Conservation (phyloP, 2,113 vertebrate genomes). For the Centrocercus urophasianus region DNA sequence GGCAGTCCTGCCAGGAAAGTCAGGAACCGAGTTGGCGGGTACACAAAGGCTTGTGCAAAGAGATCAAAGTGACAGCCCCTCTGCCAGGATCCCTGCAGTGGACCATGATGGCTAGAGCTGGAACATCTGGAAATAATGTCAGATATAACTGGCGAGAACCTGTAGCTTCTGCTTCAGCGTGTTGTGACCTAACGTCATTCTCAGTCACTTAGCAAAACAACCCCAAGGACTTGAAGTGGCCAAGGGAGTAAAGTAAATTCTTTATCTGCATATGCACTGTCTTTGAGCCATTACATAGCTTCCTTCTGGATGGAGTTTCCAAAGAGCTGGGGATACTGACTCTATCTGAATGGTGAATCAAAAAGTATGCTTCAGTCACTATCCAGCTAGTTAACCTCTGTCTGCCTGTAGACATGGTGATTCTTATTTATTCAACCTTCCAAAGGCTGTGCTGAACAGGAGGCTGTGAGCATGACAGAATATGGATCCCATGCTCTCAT, state of each 20-base stretch:
- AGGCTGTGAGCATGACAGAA: neutral
- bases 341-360: accelerated
- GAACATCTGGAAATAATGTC: conserved; percentile 58
- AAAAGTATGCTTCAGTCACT: neutral
- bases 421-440: neutral
- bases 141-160: neutral
- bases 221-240: neutral
- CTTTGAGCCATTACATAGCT: accelerated
- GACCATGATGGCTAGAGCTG: neutral
- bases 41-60: neutral
- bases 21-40: neutral
- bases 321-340: neutral
- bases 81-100: neutral
- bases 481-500: neutral
- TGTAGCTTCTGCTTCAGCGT: neutral
- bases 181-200: neutral
- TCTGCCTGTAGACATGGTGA: neutral
- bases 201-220: neutral
- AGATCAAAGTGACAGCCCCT: conserved; percentile 9
- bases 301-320: neutral
- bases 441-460: too few relatives aligned
- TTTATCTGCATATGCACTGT: neutral
- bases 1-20: neutral
- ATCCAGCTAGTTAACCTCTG: neutral
- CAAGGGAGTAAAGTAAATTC: neutral